Evolutionary conservation across 2,888 invertebrate species (phyloP).

Genomic region (Drosophila nigricruria): DNA sequence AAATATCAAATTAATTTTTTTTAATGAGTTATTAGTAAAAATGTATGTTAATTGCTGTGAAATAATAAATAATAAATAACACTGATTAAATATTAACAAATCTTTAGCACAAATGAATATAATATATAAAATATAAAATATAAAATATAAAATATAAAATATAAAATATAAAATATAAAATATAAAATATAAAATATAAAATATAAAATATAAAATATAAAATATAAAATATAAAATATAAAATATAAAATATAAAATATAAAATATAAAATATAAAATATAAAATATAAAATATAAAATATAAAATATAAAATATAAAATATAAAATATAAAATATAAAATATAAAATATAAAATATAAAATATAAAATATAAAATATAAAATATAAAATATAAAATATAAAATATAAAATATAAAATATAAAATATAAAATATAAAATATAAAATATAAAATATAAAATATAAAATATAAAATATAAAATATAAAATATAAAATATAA

Average conservation of each 20-base stretch:
- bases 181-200: too few species aligned
- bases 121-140: background rate
- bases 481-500: background rate
- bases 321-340: background rate
- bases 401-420: background rate
- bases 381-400: background rate
- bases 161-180: too few species aligned
- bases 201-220: too few species aligned
- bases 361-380: background rate
- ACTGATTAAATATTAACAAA: background rate
- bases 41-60: conserved; percentile 10
- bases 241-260: too few species aligned
- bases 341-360: background rate
- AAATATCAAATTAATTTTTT: conserved; percentile 32
- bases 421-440: background rate
- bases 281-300: background rate
- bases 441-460: background rate
- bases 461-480: background rate
- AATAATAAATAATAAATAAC: background rate
- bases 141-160: background rate
- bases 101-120: background rate
- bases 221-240: too few species aligned
- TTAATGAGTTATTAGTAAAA: conserved; percentile 16
- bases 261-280: background rate
- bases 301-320: background rate